Base-by-base conservation (phyloP, 1,140 invertebrate genomes). In the Dinoponera quadriceps region DNA sequence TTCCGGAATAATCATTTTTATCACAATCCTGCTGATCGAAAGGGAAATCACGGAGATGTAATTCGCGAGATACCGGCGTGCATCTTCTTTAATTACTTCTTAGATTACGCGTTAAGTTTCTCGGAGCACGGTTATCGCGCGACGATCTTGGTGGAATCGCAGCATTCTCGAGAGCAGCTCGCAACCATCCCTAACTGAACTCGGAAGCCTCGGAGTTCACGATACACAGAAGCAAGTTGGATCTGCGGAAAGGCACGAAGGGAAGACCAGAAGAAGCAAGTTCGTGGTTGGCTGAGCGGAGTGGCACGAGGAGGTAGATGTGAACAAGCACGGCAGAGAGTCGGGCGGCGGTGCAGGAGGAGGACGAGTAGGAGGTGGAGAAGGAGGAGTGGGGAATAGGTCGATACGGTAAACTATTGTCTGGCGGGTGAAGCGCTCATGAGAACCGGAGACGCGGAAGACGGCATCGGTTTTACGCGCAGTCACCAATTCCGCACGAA, bases 401-500 rank as follows among this genome's bases (percentile, higher is more conserved):
- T 91, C 91, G 92, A 92, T 92, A 92, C 91, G 91, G 90, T 91
- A 91, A 92, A 92, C 91, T 92, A 91, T 92, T 92, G 91, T 92
- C 91, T 91, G 90, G 87, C 87, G 90, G 87, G 85, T 89, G 86
- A 91, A 91, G 88, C 90, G 90, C 90, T 92, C 90, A 85, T 88
- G 91, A 91, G 90, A 91, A 91, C 90, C 85, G 85, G 84, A 85
- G 82, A 85, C 85, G 85, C 83, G 88, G 90, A 91, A 89, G 90
- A 91, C 84, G 88, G 75, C 81, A 84, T 89, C 84, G 78, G 72
- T 65, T 83, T 90, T 86, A 87, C 85, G 86, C 86, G 85, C 87
- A 86, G 81, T 85, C 83, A 55, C 78, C 62, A 57, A 54, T 87
- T 63, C 85, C 59, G 71, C 55, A 66, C 59, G 82, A 73, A 71